phyloP scores from a whole-genome alignment of 2,113 vertebrate species.

The Passerina amoena region DNA sequence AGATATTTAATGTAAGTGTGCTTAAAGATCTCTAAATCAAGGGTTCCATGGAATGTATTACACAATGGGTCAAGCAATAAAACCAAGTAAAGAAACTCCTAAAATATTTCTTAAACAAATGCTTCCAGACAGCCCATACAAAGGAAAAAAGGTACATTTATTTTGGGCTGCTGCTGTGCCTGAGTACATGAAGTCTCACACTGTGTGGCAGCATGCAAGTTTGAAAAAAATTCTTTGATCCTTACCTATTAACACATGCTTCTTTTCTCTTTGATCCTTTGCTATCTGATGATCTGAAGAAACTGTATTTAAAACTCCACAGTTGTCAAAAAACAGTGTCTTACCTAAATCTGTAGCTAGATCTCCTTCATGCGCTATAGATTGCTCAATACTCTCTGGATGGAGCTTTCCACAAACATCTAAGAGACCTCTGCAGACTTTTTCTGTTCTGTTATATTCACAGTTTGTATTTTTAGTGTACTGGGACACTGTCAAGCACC shows the following conservation, averaged over 20 bases:
- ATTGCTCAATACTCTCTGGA: background rate
- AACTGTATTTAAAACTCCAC: background rate
- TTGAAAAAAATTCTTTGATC: slow-evolving; percentile 5
- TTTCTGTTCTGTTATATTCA: background rate
- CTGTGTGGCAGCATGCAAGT: background rate
- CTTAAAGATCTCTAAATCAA: background rate
- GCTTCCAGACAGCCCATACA: background rate
- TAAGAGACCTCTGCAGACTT: background rate
- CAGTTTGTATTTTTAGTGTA: background rate
- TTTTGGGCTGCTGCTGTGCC: background rate
- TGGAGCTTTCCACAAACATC: background rate
- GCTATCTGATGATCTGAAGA: background rate
- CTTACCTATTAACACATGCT: background rate
- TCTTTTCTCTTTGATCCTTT: background rate
- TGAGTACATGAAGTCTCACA: background rate
- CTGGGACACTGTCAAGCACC: background rate
- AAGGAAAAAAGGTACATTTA: background rate
- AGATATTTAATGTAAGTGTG: background rate
- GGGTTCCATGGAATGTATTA: background rate
- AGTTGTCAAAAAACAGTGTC: background rate
- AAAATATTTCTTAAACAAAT: background rate
- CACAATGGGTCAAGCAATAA: background rate
- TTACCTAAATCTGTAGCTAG: background rate
- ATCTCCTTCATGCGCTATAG: background rate
- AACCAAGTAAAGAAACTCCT: background rate